A percentile compares a stretch with the other conserved stretches of the same genome.
Evolutionary conservation across 2,113 vertebrate species (phyloP).

Genomic region (Albula goreensis): DNA sequence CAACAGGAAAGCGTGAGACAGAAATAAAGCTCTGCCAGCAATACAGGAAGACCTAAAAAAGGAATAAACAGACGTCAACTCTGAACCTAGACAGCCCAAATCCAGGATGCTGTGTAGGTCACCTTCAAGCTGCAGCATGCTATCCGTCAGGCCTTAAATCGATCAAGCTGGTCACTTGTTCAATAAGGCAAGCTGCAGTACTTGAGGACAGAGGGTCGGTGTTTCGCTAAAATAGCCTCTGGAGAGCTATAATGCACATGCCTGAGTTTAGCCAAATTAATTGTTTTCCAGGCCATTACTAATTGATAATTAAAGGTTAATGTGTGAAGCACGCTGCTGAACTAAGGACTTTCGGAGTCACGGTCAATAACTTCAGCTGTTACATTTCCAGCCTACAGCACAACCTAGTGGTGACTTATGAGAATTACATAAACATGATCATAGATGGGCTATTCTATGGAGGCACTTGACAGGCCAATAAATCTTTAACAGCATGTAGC

Average conservation of each 20-base stretch:
- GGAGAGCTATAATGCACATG: slow-evolving; percentile 16
- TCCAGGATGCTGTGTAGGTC: slow-evolving; percentile 7
- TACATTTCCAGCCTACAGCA: slow-evolving; percentile 26
- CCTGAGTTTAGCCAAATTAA: slow-evolving; percentile 21
- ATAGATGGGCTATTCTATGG: not conserved
- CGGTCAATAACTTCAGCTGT: not conserved
- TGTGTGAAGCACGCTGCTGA: slow-evolving; percentile 5
- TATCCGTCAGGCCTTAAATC: slow-evolving; percentile 10
- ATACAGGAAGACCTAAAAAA: not conserved
- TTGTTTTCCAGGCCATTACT: not conserved
- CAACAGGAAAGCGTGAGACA: not conserved
- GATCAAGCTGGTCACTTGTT: slow-evolving; percentile 17
- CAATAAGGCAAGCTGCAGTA: not conserved
- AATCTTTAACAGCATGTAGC: no score
- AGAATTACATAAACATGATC: not conserved
- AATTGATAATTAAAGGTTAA: slow-evolving; percentile 27
- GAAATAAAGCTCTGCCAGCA: not conserved
- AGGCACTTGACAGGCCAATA: no score
- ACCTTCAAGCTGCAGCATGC: slow-evolving; percentile 18
- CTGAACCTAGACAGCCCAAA: not conserved
- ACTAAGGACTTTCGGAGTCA: not conserved
- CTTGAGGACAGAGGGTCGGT: slow-evolving; percentile 10
- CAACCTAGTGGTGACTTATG: slow-evolving; percentile 51
- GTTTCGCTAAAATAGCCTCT: slow-evolving; percentile 26
- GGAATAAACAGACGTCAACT: not conserved